Conservation (phyloP, 2,888 invertebrate species). For the Orthonychiurus folsomi region DNA sequence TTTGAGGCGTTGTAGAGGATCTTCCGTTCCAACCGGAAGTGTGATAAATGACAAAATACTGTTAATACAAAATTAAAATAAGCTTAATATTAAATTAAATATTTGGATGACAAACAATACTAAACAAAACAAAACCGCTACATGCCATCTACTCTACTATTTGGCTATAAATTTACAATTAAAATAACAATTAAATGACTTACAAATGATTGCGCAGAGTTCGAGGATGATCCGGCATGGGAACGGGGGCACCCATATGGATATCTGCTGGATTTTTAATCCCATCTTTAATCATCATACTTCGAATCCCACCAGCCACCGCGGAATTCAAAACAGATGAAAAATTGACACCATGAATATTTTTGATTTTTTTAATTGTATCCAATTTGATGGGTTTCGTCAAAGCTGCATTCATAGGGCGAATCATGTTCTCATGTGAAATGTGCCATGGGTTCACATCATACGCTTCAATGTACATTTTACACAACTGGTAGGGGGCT, state of each 20-base stretch:
- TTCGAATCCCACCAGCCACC: slow-evolving; percentile 21
- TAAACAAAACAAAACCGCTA: too few species aligned
- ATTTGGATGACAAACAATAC: too few species aligned
- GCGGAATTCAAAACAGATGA: slow-evolving; percentile 22
- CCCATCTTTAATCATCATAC: slow-evolving; percentile 21
- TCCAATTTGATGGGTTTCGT: slow-evolving; percentile 17
- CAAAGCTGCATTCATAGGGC: slow-evolving; percentile 23
- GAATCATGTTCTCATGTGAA: slow-evolving; percentile 12
- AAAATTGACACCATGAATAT: slow-evolving; percentile 19
- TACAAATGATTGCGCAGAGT: slow-evolving; percentile 27
- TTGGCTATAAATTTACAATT: too few species aligned
- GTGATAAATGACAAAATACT: slow-evolving; percentile 31
- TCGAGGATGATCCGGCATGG: slow-evolving; percentile 24
- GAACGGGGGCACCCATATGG: slow-evolving; percentile 19
- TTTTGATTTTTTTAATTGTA: slow-evolving; percentile 19
- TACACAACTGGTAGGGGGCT: slow-evolving; percentile 23
- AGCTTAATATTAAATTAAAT: neutral
- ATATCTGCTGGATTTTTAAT: slow-evolving; percentile 16
- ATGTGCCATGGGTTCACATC: slow-evolving; percentile 25
- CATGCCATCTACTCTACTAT: too few species aligned
- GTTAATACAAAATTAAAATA: slow-evolving; percentile 2
- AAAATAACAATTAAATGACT: too few species aligned
- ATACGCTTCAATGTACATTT: slow-evolving; percentile 17
- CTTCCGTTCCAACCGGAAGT: slow-evolving; percentile 28
- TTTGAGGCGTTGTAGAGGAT: slow-evolving; percentile 28